These are phyloP conservation scores for Chionomys nivalis DNA, from an alignment of 2,113 vertebrate genomes.

Conservation along the genomic window DNA sequence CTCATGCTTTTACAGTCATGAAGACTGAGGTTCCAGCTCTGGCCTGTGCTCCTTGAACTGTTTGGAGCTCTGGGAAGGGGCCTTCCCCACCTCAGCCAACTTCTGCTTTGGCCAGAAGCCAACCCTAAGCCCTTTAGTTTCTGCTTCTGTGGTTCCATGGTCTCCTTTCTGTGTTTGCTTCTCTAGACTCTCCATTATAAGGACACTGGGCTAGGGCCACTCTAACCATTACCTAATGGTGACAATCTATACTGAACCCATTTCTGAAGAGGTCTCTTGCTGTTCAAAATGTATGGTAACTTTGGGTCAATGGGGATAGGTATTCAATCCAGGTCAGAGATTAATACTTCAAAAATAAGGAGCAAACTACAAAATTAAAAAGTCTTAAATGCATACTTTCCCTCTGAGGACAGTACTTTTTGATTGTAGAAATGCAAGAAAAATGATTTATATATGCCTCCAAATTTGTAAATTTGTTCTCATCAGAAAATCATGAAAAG, in stretches of 20 bases:
- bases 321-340: neutral
- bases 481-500: slow-evolving; percentile 1
- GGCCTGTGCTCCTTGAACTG: neutral
- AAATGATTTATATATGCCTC: neutral
- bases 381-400: neutral
- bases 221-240: neutral
- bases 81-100: neutral
- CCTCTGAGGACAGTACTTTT: neutral
- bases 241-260: neutral
- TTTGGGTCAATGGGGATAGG: neutral
- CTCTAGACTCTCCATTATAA: neutral
- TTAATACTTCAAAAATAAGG: neutral
- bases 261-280: neutral
- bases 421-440: neutral
- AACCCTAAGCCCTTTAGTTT: neutral
- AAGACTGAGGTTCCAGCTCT: neutral
- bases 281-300: neutral
- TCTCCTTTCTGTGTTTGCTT: neutral
- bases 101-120: neutral
- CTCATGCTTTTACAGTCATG: neutral
- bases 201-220: neutral
- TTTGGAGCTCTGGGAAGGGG: neutral
- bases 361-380: neutral
- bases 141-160: neutral
- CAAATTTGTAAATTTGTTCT: neutral